Percentiles rank a stretch among this genome's conserved stretches.
These are phyloP conservation scores for Scaptodrosophila latifasciaeformis DNA, from an alignment of 2,888 invertebrate species.

Conservation along the genomic window DNA sequence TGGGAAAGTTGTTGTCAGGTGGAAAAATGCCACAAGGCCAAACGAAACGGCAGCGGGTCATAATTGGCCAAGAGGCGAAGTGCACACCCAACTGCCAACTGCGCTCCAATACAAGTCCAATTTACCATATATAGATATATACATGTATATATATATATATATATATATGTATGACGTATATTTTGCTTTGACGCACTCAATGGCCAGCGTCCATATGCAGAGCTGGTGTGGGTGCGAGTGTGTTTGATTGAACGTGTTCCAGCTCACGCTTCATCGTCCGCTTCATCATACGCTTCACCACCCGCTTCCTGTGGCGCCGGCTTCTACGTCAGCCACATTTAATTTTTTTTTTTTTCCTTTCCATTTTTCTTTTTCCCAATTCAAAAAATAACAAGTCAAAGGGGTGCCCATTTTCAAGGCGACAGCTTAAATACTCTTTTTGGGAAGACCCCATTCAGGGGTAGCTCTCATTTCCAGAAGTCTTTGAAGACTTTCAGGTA, in stretches of 20 bases:
- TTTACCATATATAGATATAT: not conserved
- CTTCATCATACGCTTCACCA: not conserved
- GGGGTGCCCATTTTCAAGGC: too few species aligned
- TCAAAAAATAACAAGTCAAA: too few species aligned
- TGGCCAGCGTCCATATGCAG: constrained; percentile 1
- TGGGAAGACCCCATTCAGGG: too few species aligned
- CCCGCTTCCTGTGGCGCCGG: not conserved
- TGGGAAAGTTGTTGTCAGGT: constrained; percentile 53
- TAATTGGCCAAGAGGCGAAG: not conserved
- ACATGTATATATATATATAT: not conserved
- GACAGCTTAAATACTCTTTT: too few species aligned
- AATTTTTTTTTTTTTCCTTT: too few species aligned
- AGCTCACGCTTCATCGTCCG: too few species aligned
- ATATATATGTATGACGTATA: constrained; percentile 46
- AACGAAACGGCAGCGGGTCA: constrained; percentile 4
- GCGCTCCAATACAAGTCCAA: not conserved
- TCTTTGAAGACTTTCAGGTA: too few species aligned
- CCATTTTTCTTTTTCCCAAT: constrained; percentile 54
- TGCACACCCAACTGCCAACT: not conserved
- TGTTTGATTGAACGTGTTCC: too few species aligned
- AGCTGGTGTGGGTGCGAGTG: constrained; percentile 2
- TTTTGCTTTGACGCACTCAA: constrained; percentile 54
- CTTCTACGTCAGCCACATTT: too few species aligned
- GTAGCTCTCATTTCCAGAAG: too few species aligned
- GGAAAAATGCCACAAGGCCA: constrained; percentile 41